phyloP scores from a whole-genome alignment of 1,140 invertebrate genomes.

The Phthorimaea operculella region DNA sequence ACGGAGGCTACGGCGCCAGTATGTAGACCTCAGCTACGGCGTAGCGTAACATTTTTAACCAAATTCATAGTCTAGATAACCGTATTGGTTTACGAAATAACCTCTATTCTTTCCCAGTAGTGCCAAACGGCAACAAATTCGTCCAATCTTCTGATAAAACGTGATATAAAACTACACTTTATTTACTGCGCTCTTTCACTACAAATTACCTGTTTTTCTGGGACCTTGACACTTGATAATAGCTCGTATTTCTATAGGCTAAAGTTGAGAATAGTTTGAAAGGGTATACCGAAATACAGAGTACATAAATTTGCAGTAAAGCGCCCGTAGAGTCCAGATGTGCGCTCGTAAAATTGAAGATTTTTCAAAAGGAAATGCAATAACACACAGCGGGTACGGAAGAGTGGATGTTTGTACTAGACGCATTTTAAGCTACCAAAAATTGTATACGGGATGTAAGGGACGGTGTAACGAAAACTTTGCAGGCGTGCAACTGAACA shows the following conservation, averaged over 20 bases:
- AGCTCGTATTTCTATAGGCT: neutral
- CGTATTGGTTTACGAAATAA: no score
- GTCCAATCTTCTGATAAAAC: slow-evolving; percentile 14
- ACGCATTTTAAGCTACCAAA: no score
- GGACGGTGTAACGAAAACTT: no score
- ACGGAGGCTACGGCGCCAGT: no score
- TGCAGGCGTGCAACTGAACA: no score
- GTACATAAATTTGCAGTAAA: slow-evolving; percentile 1
- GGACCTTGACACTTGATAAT: neutral
- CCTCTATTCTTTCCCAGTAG: no score
- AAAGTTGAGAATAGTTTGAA: neutral
- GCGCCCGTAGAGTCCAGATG: neutral
- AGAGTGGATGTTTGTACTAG: no score
- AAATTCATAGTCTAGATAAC: no score
- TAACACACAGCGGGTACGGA: neutral
- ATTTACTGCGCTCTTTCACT: slow-evolving; percentile 13
- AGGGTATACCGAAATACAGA: neutral
- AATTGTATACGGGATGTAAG: no score
- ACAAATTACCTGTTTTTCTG: slow-evolving; percentile 11
- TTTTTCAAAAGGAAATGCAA: neutral
- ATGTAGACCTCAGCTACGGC: no score
- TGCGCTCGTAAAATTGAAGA: neutral
- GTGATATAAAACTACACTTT: slow-evolving; percentile 13
- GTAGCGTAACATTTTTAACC: no score
- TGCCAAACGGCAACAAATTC: neutral